These are phyloP conservation scores for Atopsyche davidsoni DNA, from an alignment of 1,140 invertebrate species.

Conservation along the genomic window DNA sequence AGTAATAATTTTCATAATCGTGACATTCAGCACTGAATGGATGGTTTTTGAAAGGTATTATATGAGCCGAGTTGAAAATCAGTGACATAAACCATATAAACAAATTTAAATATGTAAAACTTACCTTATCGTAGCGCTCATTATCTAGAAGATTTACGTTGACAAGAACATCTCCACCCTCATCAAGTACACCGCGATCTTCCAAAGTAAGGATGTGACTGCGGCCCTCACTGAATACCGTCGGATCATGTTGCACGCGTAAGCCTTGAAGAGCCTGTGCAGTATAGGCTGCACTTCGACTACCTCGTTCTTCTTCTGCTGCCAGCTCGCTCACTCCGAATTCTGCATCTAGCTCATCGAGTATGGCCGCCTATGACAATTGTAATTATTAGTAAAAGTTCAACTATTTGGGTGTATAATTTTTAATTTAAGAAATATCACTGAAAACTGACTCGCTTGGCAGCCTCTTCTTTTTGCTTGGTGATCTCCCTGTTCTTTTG, in stretches of 20 bases:
- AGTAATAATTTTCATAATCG: too few relatives aligned
- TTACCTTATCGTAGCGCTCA: conserved; percentile 79
- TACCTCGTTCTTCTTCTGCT: conserved; percentile 65
- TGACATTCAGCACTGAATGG: too few relatives aligned
- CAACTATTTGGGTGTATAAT: too few relatives aligned
- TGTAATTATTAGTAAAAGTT: too few relatives aligned
- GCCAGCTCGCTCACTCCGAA: conserved; percentile 85
- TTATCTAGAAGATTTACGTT: conserved; percentile 96
- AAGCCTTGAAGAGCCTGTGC: conserved; percentile 73
- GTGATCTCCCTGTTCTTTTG: conserved; percentile 69
- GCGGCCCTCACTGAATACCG: conserved; percentile 76
- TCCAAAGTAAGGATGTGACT: conserved; percentile 88
- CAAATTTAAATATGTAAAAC: conserved; percentile 1
- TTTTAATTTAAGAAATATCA: too few relatives aligned
- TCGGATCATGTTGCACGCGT: conserved; percentile 79
- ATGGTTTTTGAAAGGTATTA: too few relatives aligned
- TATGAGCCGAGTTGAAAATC: background rate
- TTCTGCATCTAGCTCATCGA: conserved; percentile 92
- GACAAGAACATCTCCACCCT: conserved; percentile 83
- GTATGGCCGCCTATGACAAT: conserved; percentile 69
- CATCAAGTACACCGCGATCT: conserved; percentile 86
- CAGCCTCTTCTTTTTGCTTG: conserved; percentile 79
- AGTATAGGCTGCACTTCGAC: conserved; percentile 59
- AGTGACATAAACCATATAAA: background rate
- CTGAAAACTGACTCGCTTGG: conserved; percentile 63